Evolutionary conservation across 2,797 vertebrate genomes (phyloP), one percentile per base, ranked within the genome.

Genomic region (Squalus acanthias): DNA sequence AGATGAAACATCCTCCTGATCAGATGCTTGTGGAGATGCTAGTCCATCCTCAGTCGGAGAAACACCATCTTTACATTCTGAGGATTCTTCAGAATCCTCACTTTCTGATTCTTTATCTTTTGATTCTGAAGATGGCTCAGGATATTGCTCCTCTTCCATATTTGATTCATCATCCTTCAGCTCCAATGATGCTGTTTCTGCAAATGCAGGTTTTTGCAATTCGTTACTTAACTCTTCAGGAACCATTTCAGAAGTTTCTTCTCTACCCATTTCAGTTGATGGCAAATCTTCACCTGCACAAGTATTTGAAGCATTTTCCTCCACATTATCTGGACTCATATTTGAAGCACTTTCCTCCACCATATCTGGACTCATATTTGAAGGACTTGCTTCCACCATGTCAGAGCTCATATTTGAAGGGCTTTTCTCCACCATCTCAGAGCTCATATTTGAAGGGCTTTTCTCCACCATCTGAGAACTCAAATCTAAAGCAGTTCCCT

Each of bases 231-330:
- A 95, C 50, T 60, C 94, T 95, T 76, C 94, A 72, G 94, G 29
- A 76, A 76, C 53, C 69, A 95, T 95, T 76, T 76, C 94, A 76
- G 94, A 74, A n/a, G 4, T 57, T 76, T 76, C 94, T 53, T 95
- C 94, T 57, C 94, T 74, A 95, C 70, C 50, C 94, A 95, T 95
- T 74, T 95, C 69, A 76, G 46, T 95, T 76, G 94, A 57, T 60
- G 94, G 50, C 94, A 95, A 95, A 57, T 76, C 94, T 76, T 95
- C 70, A 95, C 96, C 97, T 96, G 97, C 98, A 67, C 97, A 98
- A 96, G 98, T 98, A 96, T 98, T 98, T 94, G 98, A 98, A 96
- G 98, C 98, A 97, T 98, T 98, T 96, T 98, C 98, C 63, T 98
- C 98, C 97, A 98, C 98, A 97, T 99, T 98, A 96, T 97, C 98